Evolutionary conservation across 2,888 invertebrate species (phyloP), one percentile per base, ranked within the genome.

Genomic region (Caprella mutica): DNA sequence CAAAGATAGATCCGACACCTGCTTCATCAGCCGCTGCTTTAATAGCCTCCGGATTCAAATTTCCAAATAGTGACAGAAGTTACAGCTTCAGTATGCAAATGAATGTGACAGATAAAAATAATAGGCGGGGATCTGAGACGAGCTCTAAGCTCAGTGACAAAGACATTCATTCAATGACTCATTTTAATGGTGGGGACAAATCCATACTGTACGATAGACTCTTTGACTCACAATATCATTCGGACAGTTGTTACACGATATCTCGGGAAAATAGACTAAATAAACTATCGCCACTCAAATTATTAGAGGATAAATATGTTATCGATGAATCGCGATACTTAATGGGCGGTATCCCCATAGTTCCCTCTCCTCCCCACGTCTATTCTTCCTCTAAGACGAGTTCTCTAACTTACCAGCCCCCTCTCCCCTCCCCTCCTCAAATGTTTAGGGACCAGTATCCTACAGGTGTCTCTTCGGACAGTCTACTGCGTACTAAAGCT

Each of bases 221-320:
- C n/a, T n/a, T n/a, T n/a, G n/a, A n/a, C n/a, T n/a, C n/a, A n/a
- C n/a, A n/a, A n/a, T n/a, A n/a, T n/a, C n/a, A n/a, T n/a, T n/a
- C n/a, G n/a, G n/a, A n/a, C n/a, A n/a, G n/a, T n/a, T n/a, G n/a
- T n/a, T n/a, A n/a, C n/a, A n/a, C n/a, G n/a, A n/a, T n/a, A n/a
- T n/a, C n/a, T n/a, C 55, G 65, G 27, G 65, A 57, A 54, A 33
- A 54, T 56, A n/a, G n/a, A 33, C 58, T 54, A 19, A 58, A 40
- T 6, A 24, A 68, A 30, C 66, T 61, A 23, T 67, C 65, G 27
- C 66, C 68, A 14, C 68, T 82, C 82, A 72, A 80, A 80, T 68
- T 84, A 85, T 67, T 80, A 9, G 35, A 38, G 1, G 46, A 46
- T 19, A 30, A 33, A 24, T 44, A 55, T n/a, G 43, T 23, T 14